Conservation (phyloP, 2,888 invertebrate species). For the Proisotoma minuta region DNA sequence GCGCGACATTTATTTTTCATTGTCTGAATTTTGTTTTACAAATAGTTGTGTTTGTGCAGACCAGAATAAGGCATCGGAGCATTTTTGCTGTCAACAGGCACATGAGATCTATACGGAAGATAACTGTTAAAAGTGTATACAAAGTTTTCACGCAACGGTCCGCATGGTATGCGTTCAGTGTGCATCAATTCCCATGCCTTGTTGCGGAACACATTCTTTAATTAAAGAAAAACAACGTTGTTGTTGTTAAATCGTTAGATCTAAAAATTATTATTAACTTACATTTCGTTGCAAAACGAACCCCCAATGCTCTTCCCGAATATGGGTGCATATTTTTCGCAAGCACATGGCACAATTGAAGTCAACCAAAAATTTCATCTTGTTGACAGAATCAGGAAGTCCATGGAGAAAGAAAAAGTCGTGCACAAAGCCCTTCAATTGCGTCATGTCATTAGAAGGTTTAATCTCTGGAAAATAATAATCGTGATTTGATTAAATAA, state of each 20-base stretch:
- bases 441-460: constrained; percentile 14
- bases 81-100: constrained; percentile 18
- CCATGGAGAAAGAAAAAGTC: constrained; percentile 32
- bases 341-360: constrained; percentile 36
- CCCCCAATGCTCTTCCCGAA: constrained; percentile 40
- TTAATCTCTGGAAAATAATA: constrained; percentile 13
- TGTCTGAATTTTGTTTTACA: too few relatives aligned
- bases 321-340: constrained; percentile 34
- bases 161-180: constrained; percentile 37
- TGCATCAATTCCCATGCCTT: constrained; percentile 37
- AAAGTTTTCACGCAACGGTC: constrained; percentile 40
- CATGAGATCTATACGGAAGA: constrained; percentile 29
- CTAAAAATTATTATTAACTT: background rate
- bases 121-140: constrained; percentile 38
- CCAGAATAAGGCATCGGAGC: too few relatives aligned
- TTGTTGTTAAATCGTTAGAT: background rate
- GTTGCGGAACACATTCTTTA: constrained; percentile 31
- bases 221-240: background rate
- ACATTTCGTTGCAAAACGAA: constrained; percentile 11
- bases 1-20: too few relatives aligned
- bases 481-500: too few relatives aligned
- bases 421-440: constrained; percentile 21
- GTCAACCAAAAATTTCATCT: constrained; percentile 26
- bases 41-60: too few relatives aligned
- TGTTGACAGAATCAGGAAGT: constrained; percentile 33